A percentile compares a stretch with the other conserved stretches of the same genome.
These are phyloP conservation scores for Amiota mariae DNA, from an alignment of 2,888 invertebrate genomes.

Conservation along the genomic window DNA sequence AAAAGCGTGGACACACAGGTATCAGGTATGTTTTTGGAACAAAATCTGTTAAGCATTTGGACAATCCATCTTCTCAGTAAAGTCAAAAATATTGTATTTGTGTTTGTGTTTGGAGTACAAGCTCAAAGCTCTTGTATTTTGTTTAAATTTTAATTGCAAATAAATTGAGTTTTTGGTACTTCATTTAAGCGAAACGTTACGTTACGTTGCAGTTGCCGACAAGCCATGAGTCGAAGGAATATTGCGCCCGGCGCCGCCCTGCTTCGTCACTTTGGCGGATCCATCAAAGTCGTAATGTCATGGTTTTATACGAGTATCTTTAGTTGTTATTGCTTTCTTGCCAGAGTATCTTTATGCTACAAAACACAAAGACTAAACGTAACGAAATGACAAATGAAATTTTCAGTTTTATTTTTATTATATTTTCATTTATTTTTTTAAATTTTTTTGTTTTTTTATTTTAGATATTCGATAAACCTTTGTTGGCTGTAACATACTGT, in stretches of 20 bases:
- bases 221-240: not conserved
- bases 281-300: conserved; percentile 57
- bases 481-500: no score
- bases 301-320: conserved; percentile 33
- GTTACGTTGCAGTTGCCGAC: not conserved
- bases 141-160: conserved; percentile 70
- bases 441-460: not conserved
- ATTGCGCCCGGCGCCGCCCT: conserved; percentile 14
- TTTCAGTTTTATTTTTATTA: conserved; percentile 53
- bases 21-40: not conserved
- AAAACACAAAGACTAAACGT: conserved; percentile 51
- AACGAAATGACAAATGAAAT: conserved; percentile 68
- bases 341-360: conserved; percentile 7
- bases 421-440: not conserved
- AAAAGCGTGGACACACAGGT: no score
- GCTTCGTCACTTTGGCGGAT: conserved; percentile 46
- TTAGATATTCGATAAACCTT: not conserved
- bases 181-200: conserved; percentile 69
- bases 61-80: conserved; percentile 18
- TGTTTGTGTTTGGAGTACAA: not conserved
- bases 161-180: conserved; percentile 73
- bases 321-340: conserved; percentile 28
- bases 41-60: not conserved
- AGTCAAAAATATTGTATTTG: conserved; percentile 10
- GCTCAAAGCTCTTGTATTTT: not conserved